Percentiles rank a stretch among this genome's conserved stretches.
phyloP scores from a whole-genome alignment of 2,888 invertebrate genomes.

The Blastobasis adustella region DNA sequence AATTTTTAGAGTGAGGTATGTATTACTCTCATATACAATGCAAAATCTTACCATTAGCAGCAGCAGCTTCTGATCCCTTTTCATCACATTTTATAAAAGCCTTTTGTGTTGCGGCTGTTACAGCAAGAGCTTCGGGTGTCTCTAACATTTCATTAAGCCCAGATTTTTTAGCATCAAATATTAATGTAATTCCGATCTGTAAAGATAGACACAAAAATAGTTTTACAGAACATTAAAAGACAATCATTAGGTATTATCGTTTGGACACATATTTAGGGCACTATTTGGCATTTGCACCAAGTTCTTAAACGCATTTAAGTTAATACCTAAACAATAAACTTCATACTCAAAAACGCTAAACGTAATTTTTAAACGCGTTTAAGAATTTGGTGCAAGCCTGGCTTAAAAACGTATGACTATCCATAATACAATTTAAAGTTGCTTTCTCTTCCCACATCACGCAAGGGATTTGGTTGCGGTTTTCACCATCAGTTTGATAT shows the following conservation, averaged over 20 bases:
- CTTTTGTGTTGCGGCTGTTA: conserved; percentile 25
- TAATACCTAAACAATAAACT: too few relatives aligned
- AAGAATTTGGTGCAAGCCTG: too few relatives aligned
- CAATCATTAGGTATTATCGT: not conserved
- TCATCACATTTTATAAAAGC: conserved; percentile 33
- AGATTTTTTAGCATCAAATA: conserved; percentile 17
- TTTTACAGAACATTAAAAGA: not conserved
- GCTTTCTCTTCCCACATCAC: too few relatives aligned
- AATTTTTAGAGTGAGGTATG: not conserved
- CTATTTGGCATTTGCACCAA: too few relatives aligned
- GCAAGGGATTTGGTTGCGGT: too few relatives aligned
- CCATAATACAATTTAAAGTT: too few relatives aligned
- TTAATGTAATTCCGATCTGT: conserved; percentile 17
- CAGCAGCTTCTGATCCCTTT: conserved; percentile 45
- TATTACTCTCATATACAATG: not conserved
- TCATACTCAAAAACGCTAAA: too few relatives aligned
- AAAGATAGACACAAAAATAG: conserved; percentile 1
- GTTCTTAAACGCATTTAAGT: too few relatives aligned
- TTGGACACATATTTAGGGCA: too few relatives aligned
- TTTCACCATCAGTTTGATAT: too few relatives aligned
- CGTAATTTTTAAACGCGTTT: too few relatives aligned
- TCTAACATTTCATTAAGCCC: conserved; percentile 20
- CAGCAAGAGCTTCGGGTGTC: conserved; percentile 12
- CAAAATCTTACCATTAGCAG: conserved; percentile 37
- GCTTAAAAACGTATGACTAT: too few relatives aligned